phyloP scores from a whole-genome alignment of 2,888 invertebrate species.

The Osmoderma eremita region DNA sequence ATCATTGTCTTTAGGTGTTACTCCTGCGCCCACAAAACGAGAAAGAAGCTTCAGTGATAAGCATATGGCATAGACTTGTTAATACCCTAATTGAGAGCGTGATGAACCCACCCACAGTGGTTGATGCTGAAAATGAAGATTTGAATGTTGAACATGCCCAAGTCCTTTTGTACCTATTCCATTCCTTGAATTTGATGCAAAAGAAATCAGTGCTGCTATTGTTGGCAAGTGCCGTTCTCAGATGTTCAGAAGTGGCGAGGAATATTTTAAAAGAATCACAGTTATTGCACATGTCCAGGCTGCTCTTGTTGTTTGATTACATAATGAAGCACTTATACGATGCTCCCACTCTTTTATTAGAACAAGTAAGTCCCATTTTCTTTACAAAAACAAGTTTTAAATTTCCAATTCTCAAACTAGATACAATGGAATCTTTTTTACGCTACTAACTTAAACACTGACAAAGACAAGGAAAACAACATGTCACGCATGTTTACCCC shows the following conservation, averaged over 20 bases:
- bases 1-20: slow-evolving; percentile 68
- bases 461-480: slow-evolving; percentile 68
- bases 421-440: slow-evolving; percentile 85
- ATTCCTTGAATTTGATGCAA: slow-evolving; percentile 94
- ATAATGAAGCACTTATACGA: slow-evolving; percentile 96
- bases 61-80: slow-evolving; percentile 91
- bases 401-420: slow-evolving; percentile 55
- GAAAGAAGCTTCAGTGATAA: slow-evolving; percentile 88
- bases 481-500: slow-evolving; percentile 74
- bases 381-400: not conserved
- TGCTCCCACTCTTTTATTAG: slow-evolving; percentile 84
- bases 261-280: slow-evolving; percentile 73
- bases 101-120: slow-evolving; percentile 71
- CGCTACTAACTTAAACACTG: slow-evolving; percentile 70
- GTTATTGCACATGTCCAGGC: slow-evolving; percentile 82
- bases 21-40: slow-evolving; percentile 83
- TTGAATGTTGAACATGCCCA: slow-evolving; percentile 97
- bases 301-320: slow-evolving; percentile 90
- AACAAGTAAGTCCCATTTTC: slow-evolving; percentile 72
- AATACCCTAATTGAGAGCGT: slow-evolving; percentile 90
- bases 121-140: slow-evolving; percentile 83
- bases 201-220: slow-evolving; percentile 92
- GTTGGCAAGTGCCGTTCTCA: slow-evolving; percentile 79
- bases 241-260: slow-evolving; percentile 74
- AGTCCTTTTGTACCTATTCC: slow-evolving; percentile 90